Conservation (phyloP, 1,140 invertebrate species). For the Hylaeus anthracinus region DNA sequence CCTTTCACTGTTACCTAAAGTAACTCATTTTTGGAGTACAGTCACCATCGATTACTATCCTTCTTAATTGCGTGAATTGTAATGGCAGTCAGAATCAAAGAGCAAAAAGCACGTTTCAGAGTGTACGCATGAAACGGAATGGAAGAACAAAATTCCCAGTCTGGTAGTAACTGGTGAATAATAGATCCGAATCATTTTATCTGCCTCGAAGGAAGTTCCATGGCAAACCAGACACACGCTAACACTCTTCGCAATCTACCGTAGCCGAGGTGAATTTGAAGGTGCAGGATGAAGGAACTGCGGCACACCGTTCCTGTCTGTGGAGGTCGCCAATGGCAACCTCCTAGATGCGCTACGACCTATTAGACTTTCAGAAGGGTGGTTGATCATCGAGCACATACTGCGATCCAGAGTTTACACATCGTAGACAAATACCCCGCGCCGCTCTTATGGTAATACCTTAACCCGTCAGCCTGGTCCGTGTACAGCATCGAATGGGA, state of each 20-base stretch:
- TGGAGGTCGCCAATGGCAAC: slow-evolving; percentile 69
- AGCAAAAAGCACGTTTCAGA: neutral
- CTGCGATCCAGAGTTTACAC: slow-evolving; percentile 70
- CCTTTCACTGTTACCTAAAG: too few relatives aligned
- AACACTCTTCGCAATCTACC: slow-evolving; percentile 15
- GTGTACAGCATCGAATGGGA: slow-evolving; percentile 57
- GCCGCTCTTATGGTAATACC: slow-evolving; percentile 62
- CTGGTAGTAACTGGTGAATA: slow-evolving; percentile 12
- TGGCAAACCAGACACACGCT: slow-evolving; percentile 30
- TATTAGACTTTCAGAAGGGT: slow-evolving; percentile 73
- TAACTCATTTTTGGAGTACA: too few relatives aligned
- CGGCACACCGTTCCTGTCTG: slow-evolving; percentile 46
- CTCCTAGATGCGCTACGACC: slow-evolving; percentile 56
- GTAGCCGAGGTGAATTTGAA: slow-evolving; percentile 32
- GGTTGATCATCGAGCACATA: slow-evolving; percentile 72
- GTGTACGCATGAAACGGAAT: neutral
- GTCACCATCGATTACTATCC: too few relatives aligned
- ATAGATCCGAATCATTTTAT: slow-evolving; percentile 14
- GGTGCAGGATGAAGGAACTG: slow-evolving; percentile 45
- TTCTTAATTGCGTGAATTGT: too few relatives aligned
- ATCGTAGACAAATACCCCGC: slow-evolving; percentile 68
- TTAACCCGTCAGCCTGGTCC: slow-evolving; percentile 36
- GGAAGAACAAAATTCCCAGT: neutral
- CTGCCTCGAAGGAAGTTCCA: slow-evolving; percentile 35
- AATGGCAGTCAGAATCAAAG: too few relatives aligned